A percentile compares a stretch with the other conserved stretches of the same genome.
phyloP scores from a whole-genome alignment of 1,140 invertebrate species.

The Drosophila jambulina region DNA sequence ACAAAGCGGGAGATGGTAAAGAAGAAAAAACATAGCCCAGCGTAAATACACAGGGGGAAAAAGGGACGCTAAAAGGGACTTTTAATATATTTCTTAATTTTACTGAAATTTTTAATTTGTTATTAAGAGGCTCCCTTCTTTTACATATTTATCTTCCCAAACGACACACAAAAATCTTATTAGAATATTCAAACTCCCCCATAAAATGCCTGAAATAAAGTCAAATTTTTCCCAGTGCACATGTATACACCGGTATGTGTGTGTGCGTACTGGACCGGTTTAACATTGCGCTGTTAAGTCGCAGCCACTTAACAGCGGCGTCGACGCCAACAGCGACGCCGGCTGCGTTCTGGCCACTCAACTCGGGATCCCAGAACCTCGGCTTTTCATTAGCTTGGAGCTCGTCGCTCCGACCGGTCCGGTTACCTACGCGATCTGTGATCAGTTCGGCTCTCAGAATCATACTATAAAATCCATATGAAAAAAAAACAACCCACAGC shows the following conservation, averaged over 20 bases:
- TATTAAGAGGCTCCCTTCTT: no score
- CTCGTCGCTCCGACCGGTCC: constrained; percentile 75
- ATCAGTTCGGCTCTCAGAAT: constrained; percentile 11
- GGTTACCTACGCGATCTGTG: constrained; percentile 34
- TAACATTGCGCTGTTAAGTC: constrained; percentile 69
- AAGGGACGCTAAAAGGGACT: no score
- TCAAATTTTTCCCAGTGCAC: background rate
- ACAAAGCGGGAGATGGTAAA: constrained; percentile 68
- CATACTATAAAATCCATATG: no score
- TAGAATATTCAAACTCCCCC: background rate
- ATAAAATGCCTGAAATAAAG: accelerated
- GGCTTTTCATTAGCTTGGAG: constrained; percentile 77
- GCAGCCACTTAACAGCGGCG: constrained; percentile 55
- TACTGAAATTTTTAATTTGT: no score
- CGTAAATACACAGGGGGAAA: constrained; percentile 9
- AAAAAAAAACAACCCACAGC: background rate
- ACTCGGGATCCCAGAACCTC: constrained; percentile 67
- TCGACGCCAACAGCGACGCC: constrained; percentile 21
- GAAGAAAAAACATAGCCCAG: constrained; percentile 5
- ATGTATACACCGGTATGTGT: background rate
- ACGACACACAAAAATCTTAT: background rate
- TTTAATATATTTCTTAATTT: background rate
- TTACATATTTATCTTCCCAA: no score
- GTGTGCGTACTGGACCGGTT: constrained; percentile 55
- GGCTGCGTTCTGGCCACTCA: constrained; percentile 73